These are phyloP conservation scores for Antennarius striatus DNA, from an alignment of 2,113 vertebrate species.

Conservation along the genomic window DNA sequence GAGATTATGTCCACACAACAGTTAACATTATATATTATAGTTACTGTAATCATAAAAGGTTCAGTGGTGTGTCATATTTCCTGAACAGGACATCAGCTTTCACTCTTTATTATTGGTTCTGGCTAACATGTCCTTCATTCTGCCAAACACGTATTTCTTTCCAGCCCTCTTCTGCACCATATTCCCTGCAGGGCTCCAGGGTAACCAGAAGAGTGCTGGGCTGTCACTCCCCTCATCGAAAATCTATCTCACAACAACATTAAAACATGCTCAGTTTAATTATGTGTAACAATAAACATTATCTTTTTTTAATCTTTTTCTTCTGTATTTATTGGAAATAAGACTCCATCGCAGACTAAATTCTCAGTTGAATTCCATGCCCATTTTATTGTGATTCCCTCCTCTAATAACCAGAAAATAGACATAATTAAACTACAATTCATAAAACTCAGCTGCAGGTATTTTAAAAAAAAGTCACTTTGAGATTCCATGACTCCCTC, in stretches of 20 bases:
- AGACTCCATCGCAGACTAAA: neutral
- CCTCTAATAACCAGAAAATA: conserved; percentile 6
- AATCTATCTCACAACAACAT: conserved; percentile 1
- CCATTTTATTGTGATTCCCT: neutral
- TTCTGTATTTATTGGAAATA: neutral
- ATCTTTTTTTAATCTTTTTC: neutral
- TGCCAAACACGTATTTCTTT: conserved; percentile 4
- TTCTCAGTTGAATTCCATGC: neutral
- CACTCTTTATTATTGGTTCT: conserved; percentile 24
- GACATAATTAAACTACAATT: neutral
- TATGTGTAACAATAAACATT: conserved; percentile 1
- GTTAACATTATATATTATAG: neutral
- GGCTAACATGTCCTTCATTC: conserved; percentile 31
- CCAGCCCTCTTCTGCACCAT: conserved; percentile 12
- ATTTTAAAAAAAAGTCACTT: neutral
- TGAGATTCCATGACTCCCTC: too few relatives aligned
- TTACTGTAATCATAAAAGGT: neutral
- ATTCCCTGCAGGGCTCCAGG: conserved; percentile 17
- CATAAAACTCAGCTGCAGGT: neutral
- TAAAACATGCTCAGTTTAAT: conserved; percentile 1
- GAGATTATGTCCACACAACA: neutral
- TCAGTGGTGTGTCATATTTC: conserved; percentile 9
- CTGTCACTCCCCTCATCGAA: conserved; percentile 1
- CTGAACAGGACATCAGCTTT: conserved; percentile 16
- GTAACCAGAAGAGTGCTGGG: neutral